A percentile compares a stretch with the other conserved stretches of the same genome.
phyloP scores from a whole-genome alignment of 2,797 vertebrate genomes.

The Avahi laniger region DNA sequence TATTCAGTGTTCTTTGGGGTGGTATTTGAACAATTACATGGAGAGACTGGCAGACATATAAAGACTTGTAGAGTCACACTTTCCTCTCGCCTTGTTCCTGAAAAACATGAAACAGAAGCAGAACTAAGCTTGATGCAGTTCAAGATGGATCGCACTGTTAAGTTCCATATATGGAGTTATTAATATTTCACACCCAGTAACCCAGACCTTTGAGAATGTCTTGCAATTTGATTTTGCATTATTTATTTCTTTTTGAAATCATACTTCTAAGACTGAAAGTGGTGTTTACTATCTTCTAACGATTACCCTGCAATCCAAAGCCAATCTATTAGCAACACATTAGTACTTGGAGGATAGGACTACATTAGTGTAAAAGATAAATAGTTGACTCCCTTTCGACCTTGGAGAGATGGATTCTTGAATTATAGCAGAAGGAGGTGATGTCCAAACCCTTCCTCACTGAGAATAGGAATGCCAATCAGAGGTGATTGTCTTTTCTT shows the following conservation, averaged over 20 bases:
- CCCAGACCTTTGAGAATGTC: neutral
- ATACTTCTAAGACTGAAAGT: neutral
- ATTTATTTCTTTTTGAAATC: neutral
- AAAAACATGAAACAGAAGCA: neutral
- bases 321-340: neutral
- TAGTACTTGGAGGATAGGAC: neutral
- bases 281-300: neutral
- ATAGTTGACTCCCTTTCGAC: neutral
- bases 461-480: neutral
- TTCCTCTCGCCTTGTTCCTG: neutral
- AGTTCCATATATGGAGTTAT: neutral
- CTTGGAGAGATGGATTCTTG: neutral
- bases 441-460: neutral
- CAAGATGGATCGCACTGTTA: neutral
- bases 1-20: neutral
- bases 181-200: neutral
- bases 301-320: neutral
- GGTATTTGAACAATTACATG: neutral
- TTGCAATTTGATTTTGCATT: neutral
- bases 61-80: neutral
- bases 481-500: neutral
- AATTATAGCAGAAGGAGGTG: neutral
- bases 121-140: neutral
- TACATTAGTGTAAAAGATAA: neutral
- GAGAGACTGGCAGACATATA: neutral